phyloP scores from a whole-genome alignment of 2,888 invertebrate species.

The Lamproptera curius region DNA sequence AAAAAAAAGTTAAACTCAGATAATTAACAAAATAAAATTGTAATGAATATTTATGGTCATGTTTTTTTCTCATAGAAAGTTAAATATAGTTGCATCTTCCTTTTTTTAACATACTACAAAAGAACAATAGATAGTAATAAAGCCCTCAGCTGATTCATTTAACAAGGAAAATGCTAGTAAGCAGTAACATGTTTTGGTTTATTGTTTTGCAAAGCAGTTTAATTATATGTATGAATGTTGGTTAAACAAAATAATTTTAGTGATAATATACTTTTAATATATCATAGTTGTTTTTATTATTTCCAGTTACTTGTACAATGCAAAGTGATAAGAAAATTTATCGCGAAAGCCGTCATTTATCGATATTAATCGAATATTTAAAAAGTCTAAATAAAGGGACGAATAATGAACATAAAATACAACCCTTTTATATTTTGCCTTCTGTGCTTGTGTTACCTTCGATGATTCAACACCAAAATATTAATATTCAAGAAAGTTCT shows the following conservation, averaged over 20 bases:
- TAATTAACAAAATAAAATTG: too few relatives aligned
- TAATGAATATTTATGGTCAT: too few relatives aligned
- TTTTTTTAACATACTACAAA: too few relatives aligned
- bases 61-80: too few relatives aligned
- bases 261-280: background rate
- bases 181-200: conserved; percentile 31
- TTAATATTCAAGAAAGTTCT: conserved; percentile 32
- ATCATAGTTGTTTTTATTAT: conserved; percentile 3
- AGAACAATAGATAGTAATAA: too few relatives aligned
- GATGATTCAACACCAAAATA: conserved; percentile 38
- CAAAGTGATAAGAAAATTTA: conserved; percentile 20
- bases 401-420: conserved; percentile 32
- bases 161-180: conserved; percentile 45
- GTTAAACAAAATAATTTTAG: background rate
- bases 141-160: too few relatives aligned
- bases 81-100: too few relatives aligned
- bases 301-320: conserved; percentile 30
- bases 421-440: conserved; percentile 31
- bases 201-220: conserved; percentile 27
- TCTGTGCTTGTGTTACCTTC: conserved; percentile 40
- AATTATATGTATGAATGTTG: conserved; percentile 29
- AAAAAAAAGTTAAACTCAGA: too few relatives aligned
- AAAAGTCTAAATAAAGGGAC: conserved; percentile 38
- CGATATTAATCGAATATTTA: conserved; percentile 36
- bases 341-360: conserved; percentile 29